Evolutionary conservation across 2,797 vertebrate species (phyloP), one percentile per base, ranked within the genome.

Genomic region (Macropus fuliginosus): DNA sequence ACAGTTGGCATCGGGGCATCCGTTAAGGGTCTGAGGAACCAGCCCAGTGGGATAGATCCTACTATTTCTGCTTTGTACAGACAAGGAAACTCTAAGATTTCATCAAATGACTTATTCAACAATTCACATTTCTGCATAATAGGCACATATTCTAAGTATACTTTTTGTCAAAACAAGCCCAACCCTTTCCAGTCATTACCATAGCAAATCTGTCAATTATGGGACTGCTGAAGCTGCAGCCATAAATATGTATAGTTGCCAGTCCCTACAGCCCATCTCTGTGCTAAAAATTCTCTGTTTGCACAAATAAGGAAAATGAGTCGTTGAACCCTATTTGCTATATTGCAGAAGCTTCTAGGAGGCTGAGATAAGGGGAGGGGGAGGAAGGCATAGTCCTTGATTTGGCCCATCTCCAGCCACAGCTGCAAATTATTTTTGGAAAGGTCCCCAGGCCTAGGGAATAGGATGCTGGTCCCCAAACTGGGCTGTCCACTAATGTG

Each of bases 331-430:
- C 94, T 59, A 90, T 98, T 92, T 95, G 52, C 92, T 95, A 34
- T 95, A 59, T 92, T 74, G 66, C n/a, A 21, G 18, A 74, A 74
- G 16, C 66, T 74, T 74, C n/a, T 40, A 74, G 66, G 66, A 74
- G 66, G 9, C 66, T 81, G 40, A 81, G 40, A 27, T 81, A 46
- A 81, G 21, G 40, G 74, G n/a, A 94, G 54, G 66, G 16, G n/a
- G 28, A 97, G 91, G 95, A 98, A 96, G 96, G 97, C 95, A 93
- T 96, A 98, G 96, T 96, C 95, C 97, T 94, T 96, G 95, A 95
- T 94, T 95, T 92, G 46, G 54, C 31, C 96, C 94, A 90, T 91
- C 34, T 96, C 96, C 90, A 34, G 94, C 29, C 50, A 81, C 21
- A 40, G 95, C 24, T 81, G 56, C 21, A 95, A 14, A 87, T 91